phyloP scores from a whole-genome alignment of 92 coral and sea anemone genomes.

The Porites cylindrica region DNA sequence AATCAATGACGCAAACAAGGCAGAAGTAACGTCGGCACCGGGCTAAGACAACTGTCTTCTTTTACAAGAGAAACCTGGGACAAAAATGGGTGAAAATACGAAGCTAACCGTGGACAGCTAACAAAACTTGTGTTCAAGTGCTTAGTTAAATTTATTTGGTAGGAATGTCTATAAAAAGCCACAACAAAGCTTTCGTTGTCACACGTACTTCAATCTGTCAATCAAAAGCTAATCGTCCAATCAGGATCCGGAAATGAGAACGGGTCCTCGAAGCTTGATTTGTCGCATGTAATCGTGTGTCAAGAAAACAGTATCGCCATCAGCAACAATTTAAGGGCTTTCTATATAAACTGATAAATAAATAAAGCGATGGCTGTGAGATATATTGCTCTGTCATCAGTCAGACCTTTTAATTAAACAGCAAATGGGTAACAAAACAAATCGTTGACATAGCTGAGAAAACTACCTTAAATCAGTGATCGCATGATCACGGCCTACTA shows the following conservation, averaged over 20 bases:
- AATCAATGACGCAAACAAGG: background rate
- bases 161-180: slow-evolving; percentile 25
- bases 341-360: background rate
- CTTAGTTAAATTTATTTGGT: background rate
- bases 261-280: slow-evolving; percentile 3
- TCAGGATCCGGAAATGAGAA: slow-evolving; percentile 12
- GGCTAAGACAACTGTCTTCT: background rate
- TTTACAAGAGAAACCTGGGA: background rate
- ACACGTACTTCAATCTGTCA: background rate
- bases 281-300: slow-evolving; percentile 28
- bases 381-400: slow-evolving; percentile 22
- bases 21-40: background rate
- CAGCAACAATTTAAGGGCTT: background rate
- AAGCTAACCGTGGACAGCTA: background rate
- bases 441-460: slow-evolving; percentile 1
- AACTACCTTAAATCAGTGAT: background rate
- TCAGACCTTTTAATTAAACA: slow-evolving; percentile 5
- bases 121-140: slow-evolving; percentile 3
- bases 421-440: slow-evolving; percentile 13
- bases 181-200: background rate
- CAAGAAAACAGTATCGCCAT: background rate
- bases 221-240: background rate
- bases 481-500: background rate
- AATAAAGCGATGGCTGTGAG: background rate
- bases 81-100: background rate